phyloP scores from a whole-genome alignment of 2,113 vertebrate species.

The Helogale parvula region DNA sequence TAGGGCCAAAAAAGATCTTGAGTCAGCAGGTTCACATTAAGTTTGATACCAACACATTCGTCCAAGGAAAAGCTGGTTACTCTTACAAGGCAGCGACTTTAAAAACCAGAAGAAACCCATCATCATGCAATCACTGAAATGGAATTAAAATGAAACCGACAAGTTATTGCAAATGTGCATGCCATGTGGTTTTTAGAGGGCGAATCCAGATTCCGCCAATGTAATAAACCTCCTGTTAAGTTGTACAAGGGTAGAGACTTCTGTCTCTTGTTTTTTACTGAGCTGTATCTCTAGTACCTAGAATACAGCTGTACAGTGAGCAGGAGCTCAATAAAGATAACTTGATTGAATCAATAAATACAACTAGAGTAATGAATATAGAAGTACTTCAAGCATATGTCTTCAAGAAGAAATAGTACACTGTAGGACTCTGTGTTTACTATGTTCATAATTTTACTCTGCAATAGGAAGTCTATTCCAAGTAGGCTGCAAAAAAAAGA shows the following conservation, averaged over 20 bases:
- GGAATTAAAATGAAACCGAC: constrained; percentile 3
- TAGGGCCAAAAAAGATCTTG: constrained; percentile 85
- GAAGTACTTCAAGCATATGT: background rate
- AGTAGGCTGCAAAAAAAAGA: background rate
- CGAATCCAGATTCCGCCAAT: background rate
- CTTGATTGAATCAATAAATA: background rate
- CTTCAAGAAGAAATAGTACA: background rate
- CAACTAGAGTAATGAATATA: background rate
- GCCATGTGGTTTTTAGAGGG: background rate
- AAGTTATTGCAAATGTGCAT: background rate
- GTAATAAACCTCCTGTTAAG: background rate
- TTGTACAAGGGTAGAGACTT: background rate
- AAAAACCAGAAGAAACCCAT: constrained; percentile 24
- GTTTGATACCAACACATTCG: constrained; percentile 72
- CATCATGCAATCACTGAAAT: background rate
- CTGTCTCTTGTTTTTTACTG: background rate
- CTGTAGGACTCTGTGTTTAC: background rate
- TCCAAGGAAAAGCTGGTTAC: constrained; percentile 71
- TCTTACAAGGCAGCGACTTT: constrained; percentile 22
- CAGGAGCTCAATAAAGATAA: background rate
- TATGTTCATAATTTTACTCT: background rate
- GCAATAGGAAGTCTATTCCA: background rate
- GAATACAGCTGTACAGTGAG: background rate
- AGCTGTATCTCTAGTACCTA: background rate
- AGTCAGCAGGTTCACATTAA: constrained; percentile 80